Conservation (phyloP, 2,797 vertebrate genomes). For the Pitangus sulphuratus region DNA sequence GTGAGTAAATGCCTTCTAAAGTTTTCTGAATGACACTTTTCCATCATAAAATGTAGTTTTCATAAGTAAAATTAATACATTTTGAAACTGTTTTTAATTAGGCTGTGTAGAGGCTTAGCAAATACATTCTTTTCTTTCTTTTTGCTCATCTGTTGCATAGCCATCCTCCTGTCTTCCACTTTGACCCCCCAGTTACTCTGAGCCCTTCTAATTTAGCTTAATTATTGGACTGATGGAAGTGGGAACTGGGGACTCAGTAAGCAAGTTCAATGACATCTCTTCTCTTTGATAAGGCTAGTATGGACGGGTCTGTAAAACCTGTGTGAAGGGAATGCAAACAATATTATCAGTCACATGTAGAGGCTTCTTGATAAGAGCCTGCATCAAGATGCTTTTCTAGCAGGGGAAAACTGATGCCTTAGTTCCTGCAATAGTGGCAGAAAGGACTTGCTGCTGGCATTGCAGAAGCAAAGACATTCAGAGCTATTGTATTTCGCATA, state of each 20-base stretch:
- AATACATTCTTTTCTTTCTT: neutral
- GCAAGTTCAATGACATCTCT: neutral
- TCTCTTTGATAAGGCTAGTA: neutral
- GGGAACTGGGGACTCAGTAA: neutral
- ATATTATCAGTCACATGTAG: neutral
- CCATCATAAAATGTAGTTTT: neutral
- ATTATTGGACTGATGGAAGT: neutral
- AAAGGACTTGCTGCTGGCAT: neutral
- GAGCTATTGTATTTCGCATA: neutral
- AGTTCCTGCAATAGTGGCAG: neutral
- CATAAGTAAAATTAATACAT: neutral
- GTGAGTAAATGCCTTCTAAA: neutral
- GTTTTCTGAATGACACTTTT: conserved; percentile 12
- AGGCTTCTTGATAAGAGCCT: neutral
- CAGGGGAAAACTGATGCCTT: neutral
- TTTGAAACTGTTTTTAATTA: neutral
- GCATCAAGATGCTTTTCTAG: neutral
- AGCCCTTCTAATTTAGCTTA: neutral
- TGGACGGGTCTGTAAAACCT: neutral
- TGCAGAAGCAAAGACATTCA: neutral
- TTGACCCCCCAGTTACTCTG: neutral
- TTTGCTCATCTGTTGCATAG: neutral
- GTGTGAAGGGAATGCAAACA: neutral
- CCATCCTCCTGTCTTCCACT: neutral
- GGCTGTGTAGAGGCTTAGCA: neutral